Conservation (phyloP, 1,140 invertebrate genomes). For the Parasteatoda tepidariorum region DNA sequence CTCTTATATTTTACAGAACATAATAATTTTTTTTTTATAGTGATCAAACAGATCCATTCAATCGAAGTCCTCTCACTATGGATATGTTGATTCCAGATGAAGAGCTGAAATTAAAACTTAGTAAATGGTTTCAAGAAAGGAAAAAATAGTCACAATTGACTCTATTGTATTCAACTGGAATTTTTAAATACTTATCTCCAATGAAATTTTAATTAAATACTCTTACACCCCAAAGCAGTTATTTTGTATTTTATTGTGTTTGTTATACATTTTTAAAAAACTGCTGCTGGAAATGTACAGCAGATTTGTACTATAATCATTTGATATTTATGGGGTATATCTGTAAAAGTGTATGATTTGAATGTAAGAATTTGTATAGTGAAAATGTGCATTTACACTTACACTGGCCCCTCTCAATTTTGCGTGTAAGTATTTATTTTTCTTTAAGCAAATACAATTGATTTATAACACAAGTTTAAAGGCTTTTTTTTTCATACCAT, state of each 20-base stretch:
- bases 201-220: slow-evolving; percentile 41
- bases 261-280: slow-evolving; percentile 36
- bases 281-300: not conserved
- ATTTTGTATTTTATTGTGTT: slow-evolving; percentile 53
- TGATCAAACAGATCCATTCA: slow-evolving; percentile 96
- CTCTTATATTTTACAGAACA: too few species aligned
- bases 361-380: not conserved
- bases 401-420: not conserved
- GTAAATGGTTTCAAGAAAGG: slow-evolving; percentile 77
- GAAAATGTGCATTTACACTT: not conserved
- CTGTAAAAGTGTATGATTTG: not conserved
- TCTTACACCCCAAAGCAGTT: slow-evolving; percentile 42
- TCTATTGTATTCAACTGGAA: not conserved
- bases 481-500: too few species aligned
- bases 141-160: not conserved
- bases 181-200: slow-evolving; percentile 28
- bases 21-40: slow-evolving; percentile 72
- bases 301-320: not conserved
- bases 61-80: slow-evolving; percentile 91
- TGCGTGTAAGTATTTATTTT: not conserved
- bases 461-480: too few species aligned
- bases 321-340: not conserved
- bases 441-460: too few species aligned
- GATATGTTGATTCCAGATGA: slow-evolving; percentile 87
- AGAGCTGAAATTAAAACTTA: slow-evolving; percentile 82